Percentiles rank a stretch among this genome's conserved stretches.
phyloP scores from a whole-genome alignment of 2,888 invertebrate species.

The Leptinotarsa rubiginosa region DNA sequence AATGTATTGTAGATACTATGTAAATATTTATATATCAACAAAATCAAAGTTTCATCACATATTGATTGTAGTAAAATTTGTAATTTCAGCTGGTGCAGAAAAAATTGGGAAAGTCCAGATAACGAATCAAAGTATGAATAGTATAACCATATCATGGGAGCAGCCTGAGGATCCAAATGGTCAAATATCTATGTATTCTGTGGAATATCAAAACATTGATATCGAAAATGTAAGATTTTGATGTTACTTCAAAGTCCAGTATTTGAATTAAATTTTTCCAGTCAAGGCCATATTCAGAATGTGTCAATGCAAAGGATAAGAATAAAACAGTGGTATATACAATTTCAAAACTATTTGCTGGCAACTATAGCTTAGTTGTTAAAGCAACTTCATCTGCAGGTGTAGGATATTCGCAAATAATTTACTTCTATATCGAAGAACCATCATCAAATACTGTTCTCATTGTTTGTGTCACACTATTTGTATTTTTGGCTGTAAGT shows the following conservation, averaged over 20 bases:
- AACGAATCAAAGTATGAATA: constrained; percentile 68
- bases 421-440: constrained; percentile 75
- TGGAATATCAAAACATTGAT: constrained; percentile 79
- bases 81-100: constrained; percentile 75
- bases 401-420: constrained; percentile 72
- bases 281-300: constrained; percentile 71
- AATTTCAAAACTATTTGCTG: constrained; percentile 74
- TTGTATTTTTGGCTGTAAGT: constrained; percentile 47
- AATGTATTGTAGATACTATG: no score
- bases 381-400: constrained; percentile 84
- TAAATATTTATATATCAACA: no score
- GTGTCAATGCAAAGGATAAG: constrained; percentile 69
- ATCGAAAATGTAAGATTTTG: constrained; percentile 72
- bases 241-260: not conserved
- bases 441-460: constrained; percentile 45
- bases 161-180: constrained; percentile 90
- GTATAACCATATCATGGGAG: constrained; percentile 81
- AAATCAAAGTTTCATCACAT: no score
- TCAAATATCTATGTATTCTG: constrained; percentile 84
- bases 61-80: constrained; percentile 10
- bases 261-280: constrained; percentile 54
- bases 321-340: constrained; percentile 58
- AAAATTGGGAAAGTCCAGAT: constrained; percentile 70
- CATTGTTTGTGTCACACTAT: constrained; percentile 42
- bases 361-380: constrained; percentile 85